Conservation (phyloP, 2,113 vertebrate species). For the Pionites leucogaster region DNA sequence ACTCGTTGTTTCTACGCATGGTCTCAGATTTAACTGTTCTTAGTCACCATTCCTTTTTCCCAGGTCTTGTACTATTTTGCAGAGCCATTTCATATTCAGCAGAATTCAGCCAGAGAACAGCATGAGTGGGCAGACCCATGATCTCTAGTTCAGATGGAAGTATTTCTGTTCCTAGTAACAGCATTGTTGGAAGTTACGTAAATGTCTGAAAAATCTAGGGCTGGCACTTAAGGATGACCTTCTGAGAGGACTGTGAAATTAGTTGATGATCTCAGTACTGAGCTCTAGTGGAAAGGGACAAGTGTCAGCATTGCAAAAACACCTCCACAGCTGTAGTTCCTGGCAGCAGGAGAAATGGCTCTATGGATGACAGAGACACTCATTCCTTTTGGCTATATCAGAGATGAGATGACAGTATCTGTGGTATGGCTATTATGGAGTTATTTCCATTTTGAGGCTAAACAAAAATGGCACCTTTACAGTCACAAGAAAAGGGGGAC, state of each 20-base stretch:
- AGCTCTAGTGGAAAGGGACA: neutral
- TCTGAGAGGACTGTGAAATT: neutral
- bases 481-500: neutral
- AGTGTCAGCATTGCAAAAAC: neutral
- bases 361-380: neutral
- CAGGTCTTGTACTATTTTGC: neutral
- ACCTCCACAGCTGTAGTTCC: neutral
- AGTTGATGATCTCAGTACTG: neutral
- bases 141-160: neutral
- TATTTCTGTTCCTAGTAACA: neutral
- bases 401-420: neutral
- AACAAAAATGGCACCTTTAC: neutral
- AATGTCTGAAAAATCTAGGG: neutral
- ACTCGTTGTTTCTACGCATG: neutral
- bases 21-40: neutral
- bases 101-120: neutral
- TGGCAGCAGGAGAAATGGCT: neutral
- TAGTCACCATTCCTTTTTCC: neutral
- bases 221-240: neutral
- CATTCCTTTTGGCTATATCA: neutral
- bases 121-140: rapidly evolving
- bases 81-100: neutral
- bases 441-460: neutral
- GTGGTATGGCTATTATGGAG: neutral
- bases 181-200: neutral